Evolutionary conservation across 2,888 invertebrate species (phyloP), one percentile per base, ranked within the genome.

Genomic region (Cotesia congregata): DNA sequence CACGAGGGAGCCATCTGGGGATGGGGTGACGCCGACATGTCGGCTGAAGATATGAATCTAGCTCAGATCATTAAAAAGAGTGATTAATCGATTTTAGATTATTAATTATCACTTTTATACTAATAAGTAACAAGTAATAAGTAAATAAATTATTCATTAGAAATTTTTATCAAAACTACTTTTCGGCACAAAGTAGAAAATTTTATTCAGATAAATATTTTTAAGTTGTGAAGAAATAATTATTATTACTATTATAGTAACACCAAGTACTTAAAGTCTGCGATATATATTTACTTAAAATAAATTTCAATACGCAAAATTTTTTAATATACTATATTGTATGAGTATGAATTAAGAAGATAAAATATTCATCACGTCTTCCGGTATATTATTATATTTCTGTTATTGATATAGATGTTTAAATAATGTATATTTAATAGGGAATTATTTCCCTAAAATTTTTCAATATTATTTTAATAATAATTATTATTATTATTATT

Each of bases 1-100:
- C 91, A 92, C 39, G 92, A 92, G 61, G 84, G 78, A 39, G 86
- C 87, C 1, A 86, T 92, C n/a, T 96, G 96, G 96, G 96, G 96
- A 0, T 96, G 96, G 96, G 95, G 94, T 59, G 96, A 96, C 85
- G 88, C 90, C 77, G 96, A 96, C 82, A 93, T 96, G 92, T 90
- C 91, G 0, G 91, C 91, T 1, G 94, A 95, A 72, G 95, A 96
- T 75, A 92, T 91, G 79, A 88, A 91, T 76, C 86, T 91, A 4
- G 88, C 85, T 3, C 72, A 85, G 12, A 87, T 90, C 15, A 80
- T 85, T 6, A 88, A 89, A 80, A 89, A 86, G 72, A 77, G 79
- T 62, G 87, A 88, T 69, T 87, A 82, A 84, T 41, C 4, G 15
- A 12, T 41, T 17, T 9, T 20, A n/a, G 38, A 67, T 71, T 50